Percentiles rank a stretch among this genome's conserved stretches.
phyloP scores from a whole-genome alignment of 2,888 invertebrate genomes.

The Uloborus plumipes region DNA sequence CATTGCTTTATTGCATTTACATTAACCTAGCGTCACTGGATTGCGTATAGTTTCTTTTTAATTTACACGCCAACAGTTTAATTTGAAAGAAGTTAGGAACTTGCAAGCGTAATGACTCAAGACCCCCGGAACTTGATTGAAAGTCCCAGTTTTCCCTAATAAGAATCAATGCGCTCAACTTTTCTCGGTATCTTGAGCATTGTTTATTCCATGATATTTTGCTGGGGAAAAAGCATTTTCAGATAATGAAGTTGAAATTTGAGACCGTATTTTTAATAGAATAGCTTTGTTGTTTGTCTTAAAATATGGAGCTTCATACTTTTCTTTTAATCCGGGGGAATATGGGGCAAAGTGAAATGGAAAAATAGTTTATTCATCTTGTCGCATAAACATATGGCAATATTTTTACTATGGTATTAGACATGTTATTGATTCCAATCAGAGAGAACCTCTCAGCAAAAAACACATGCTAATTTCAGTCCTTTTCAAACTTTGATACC shows the following conservation, averaged over 20 bases:
- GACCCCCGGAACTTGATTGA: slow-evolving; percentile 12
- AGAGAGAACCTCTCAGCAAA: too few relatives aligned
- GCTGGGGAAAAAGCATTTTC: neutral
- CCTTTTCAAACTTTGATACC: too few relatives aligned
- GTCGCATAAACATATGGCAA: too few relatives aligned
- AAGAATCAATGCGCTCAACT: slow-evolving; percentile 25
- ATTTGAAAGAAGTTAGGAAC: slow-evolving; percentile 31
- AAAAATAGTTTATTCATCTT: too few relatives aligned
- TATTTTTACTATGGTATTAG: too few relatives aligned
- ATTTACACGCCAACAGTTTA: slow-evolving; percentile 46
- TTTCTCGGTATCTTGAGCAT: neutral
- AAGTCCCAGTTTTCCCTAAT: slow-evolving; percentile 4
- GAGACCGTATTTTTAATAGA: neutral
- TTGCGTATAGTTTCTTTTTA: slow-evolving; percentile 30
- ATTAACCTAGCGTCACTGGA: slow-evolving; percentile 23
- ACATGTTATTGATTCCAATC: too few relatives aligned
- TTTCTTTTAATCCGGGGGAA: too few relatives aligned
- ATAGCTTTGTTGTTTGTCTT: too few relatives aligned
- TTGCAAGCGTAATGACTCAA: slow-evolving; percentile 43
- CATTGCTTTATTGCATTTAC: slow-evolving; percentile 38
- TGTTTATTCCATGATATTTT: slow-evolving; percentile 3
- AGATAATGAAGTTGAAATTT: slow-evolving; percentile 17
- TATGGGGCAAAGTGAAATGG: too few relatives aligned
- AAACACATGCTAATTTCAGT: too few relatives aligned
- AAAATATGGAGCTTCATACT: too few relatives aligned